A percentile compares a stretch with the other conserved stretches of the same genome.
Evolutionary conservation across 2,113 vertebrate genomes (phyloP).

Genomic region (Burhinus bistriatus): DNA sequence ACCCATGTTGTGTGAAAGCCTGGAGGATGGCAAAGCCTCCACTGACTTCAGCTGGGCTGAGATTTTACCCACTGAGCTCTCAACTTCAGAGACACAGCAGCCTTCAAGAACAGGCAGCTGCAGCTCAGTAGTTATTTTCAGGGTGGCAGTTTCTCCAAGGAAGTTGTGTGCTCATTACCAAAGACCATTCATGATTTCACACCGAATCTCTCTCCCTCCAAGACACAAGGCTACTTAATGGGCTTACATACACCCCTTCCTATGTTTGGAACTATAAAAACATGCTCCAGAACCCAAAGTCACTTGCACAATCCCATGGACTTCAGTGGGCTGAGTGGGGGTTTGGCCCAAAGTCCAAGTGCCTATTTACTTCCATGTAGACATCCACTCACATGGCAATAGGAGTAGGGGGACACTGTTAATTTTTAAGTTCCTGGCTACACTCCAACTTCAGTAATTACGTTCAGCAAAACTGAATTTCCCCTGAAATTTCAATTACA

Average conservation of each 20-base stretch:
- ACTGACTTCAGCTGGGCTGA: not conserved
- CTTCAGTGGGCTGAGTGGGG: not conserved
- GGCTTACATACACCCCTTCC: not conserved
- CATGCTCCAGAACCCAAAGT: not conserved
- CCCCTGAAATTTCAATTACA: constrained; percentile 62
- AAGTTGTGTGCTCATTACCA: not conserved
- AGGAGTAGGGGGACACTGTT: not conserved
- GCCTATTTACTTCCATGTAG: not conserved
- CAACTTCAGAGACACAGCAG: not conserved
- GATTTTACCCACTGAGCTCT: not conserved
- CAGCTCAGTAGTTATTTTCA: not conserved
- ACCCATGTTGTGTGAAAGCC: accelerated
- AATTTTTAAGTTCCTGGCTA: constrained; percentile 44
- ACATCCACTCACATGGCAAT: not conserved
- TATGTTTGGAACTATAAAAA: not conserved
- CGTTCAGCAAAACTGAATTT: constrained; percentile 50
- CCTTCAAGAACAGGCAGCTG: not conserved
- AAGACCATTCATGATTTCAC: not conserved
- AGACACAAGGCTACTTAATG: not conserved
- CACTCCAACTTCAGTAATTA: constrained; percentile 50
- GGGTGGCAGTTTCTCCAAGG: not conserved
- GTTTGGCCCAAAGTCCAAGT: not conserved
- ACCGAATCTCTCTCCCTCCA: not conserved
- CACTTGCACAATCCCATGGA: not conserved
- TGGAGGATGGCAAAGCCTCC: not conserved